Base-by-base conservation (phyloP, 2,888 invertebrate genomes). In the Amblyjoppa proteus region DNA sequence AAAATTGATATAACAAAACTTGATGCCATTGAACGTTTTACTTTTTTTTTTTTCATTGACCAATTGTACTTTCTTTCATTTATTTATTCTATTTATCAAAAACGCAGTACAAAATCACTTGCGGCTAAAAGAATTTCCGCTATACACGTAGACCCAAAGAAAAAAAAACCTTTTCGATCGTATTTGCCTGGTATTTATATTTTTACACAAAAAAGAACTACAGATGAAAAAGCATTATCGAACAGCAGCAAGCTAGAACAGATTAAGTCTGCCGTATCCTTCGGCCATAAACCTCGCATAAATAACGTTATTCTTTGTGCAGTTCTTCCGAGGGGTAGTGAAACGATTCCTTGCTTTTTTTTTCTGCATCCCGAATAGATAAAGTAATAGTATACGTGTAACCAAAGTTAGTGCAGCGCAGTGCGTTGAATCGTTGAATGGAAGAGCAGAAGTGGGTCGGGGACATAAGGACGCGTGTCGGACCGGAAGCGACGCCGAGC, bases 401-500 rank as follows among this genome's bases (percentile, higher is more conserved):
- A 58, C 20, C 2, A 25, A 31, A 73, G 25, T 34, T 38, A 53
- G 56, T 34, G 31, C 20, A 64, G n/a, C 45, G 16, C 45, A 69
- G 49, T 74, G 74, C 69, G 76, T 66, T 25, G 73, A 69, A 79
- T 49, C 70, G 41, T 34, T 68, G 79, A 84, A 82, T 70, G 69
- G 74, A 51, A 80, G 76, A 77, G 77, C 45, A 68, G 53, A 85
- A 85, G 77, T 85, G 73, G 80, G 87, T 70, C 77, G 85, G 84
- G 87, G 89, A 90, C 89, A 91, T 81, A 89, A 87, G 88, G 91
- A 89, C 92, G 90, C 92, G 92, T 92, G 92, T 89, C 91, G 82
- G 71, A 89, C 88, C 92, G 92, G 92, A 92, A 92, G 92, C 88
- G 75, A 89, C 88, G 90, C 78, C 81, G 91, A 90, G 92, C 92